A percentile compares a stretch with the other conserved stretches of the same genome.
These are phyloP conservation scores for Chloroclystis v-ata DNA, from an alignment of 2,888 invertebrate genomes.

Conservation along the genomic window DNA sequence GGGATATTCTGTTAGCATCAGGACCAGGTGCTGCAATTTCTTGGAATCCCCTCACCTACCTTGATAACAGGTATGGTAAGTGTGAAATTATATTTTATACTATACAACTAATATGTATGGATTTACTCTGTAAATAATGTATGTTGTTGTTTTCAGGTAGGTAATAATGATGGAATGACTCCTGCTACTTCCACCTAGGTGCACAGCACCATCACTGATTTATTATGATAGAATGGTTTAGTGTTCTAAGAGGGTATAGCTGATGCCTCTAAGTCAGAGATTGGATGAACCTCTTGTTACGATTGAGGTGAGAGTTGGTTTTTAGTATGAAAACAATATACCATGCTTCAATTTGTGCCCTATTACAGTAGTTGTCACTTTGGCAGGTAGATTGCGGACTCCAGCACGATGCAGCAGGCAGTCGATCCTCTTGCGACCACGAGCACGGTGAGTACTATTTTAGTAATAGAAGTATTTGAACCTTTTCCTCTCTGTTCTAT, in stretches of 20 bases:
- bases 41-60: conserved; percentile 14
- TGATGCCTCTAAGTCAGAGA: conserved; percentile 78
- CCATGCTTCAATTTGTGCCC: conserved; percentile 13
- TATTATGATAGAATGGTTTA: conserved; percentile 75
- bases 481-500: background rate
- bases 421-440: conserved; percentile 76
- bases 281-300: conserved; percentile 77
- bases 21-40: conserved; percentile 17
- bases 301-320: conserved; percentile 70
- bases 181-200: conserved; percentile 60
- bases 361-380: conserved; percentile 60
- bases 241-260: conserved; percentile 72
- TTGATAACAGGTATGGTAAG: conserved; percentile 23
- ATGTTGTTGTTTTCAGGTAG: conserved; percentile 58
- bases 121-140: background rate
- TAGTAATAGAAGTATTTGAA: too few relatives aligned
- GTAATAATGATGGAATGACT: conserved; percentile 59
- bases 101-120: too few relatives aligned
- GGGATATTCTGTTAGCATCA: conserved; percentile 14
- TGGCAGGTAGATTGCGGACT: conserved; percentile 79
- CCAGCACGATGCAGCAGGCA: conserved; percentile 79
- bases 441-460: conserved; percentile 60
- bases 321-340: conserved; percentile 23
- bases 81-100: background rate
- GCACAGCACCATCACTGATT: conserved; percentile 63